Conservation (phyloP, 1,140 invertebrate genomes). For the Pachyrhynchus sulphureomaculatus region DNA sequence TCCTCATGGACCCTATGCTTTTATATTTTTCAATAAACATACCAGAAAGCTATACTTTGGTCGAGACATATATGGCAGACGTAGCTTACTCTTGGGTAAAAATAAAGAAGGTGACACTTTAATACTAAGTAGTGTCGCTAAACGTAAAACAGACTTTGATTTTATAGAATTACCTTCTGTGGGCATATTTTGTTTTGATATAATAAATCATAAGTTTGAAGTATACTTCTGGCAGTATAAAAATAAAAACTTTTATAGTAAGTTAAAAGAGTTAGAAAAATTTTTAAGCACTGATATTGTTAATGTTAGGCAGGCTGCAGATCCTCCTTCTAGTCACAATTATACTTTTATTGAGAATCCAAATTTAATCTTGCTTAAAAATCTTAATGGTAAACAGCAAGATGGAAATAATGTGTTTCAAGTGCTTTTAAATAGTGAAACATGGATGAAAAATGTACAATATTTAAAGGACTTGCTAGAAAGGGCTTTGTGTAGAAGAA, state of each 20-base stretch:
- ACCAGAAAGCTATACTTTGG: slow-evolving; percentile 74
- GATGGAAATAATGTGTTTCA: slow-evolving; percentile 49
- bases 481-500: slow-evolving; percentile 63
- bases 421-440: slow-evolving; percentile 49
- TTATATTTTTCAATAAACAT: slow-evolving; percentile 74
- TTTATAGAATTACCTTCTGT: slow-evolving; percentile 73
- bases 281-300: slow-evolving; percentile 49
- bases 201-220: slow-evolving; percentile 52
- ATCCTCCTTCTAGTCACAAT: not conserved
- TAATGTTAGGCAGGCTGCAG: slow-evolving; percentile 22
- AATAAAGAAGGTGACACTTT: slow-evolving; percentile 49
- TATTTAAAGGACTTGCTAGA: slow-evolving; percentile 60
- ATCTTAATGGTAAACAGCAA: slow-evolving; percentile 43
- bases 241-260: slow-evolving; percentile 45
- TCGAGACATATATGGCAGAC: slow-evolving; percentile 81
- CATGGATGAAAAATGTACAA: slow-evolving; percentile 51
- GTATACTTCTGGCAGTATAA: slow-evolving; percentile 52
- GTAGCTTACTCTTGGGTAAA: slow-evolving; percentile 73
- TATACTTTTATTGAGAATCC: slow-evolving; percentile 31
- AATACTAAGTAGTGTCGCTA: slow-evolving; percentile 62
- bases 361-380: slow-evolving; percentile 15
- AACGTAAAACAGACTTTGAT: slow-evolving; percentile 55
- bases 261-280: slow-evolving; percentile 49
- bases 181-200: slow-evolving; percentile 66
- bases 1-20: slow-evolving; percentile 80